Base-by-base conservation (phyloP, 2,888 invertebrate genomes). In the Adelognathus sp. region DNA sequence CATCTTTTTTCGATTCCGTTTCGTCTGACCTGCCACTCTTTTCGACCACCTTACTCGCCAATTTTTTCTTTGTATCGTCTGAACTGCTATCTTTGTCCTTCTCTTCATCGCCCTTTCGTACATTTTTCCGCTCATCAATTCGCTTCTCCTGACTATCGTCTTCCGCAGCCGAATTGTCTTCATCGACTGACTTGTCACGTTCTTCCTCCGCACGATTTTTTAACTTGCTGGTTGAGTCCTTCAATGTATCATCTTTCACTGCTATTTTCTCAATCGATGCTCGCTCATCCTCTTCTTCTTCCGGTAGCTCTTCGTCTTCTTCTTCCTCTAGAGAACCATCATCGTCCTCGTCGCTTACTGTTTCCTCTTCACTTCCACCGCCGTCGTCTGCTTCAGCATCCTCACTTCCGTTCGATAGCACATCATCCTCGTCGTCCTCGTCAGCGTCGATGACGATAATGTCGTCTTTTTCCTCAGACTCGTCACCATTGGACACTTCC, bases 401-500 rank as follows among this genome's bases (percentile, higher is more conserved):
- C 14, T 29, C 52, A 36, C n/a, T 4, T 31, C 24, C 36, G 6
- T 41, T 41, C 2, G n/a, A 11, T 29, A 21, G 18, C n/a, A n/a
- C n/a, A n/a, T 86, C 81, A 44, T 81, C 81, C 4, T 85, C 85
- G 3, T 86, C 85, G 0, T 89, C 85, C 33, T 87, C 83, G 2
- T 88, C 84, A n/a, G 87, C 87, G 29, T 86, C 84, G 18, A 86
- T 21, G 2, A 24, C 14, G 5, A 7, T 58, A 27, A 79, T 81
- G 52, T 77, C 79, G 18, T 76, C 77, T 67, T 82, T 73, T 60
- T 86, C 83, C 31, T 83, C 80, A 2, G 83, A 84, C 31, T 85
- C 82, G 16, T 83, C 83, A 31, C 86, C 81, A 31, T 81, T 82
- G 3, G 86, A 85, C 14, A 86, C 85, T 0, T 89, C 85, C 31